Evolutionary conservation across 2,888 invertebrate genomes (phyloP).

Genomic region (Hirtodrosophila histrioides): DNA sequence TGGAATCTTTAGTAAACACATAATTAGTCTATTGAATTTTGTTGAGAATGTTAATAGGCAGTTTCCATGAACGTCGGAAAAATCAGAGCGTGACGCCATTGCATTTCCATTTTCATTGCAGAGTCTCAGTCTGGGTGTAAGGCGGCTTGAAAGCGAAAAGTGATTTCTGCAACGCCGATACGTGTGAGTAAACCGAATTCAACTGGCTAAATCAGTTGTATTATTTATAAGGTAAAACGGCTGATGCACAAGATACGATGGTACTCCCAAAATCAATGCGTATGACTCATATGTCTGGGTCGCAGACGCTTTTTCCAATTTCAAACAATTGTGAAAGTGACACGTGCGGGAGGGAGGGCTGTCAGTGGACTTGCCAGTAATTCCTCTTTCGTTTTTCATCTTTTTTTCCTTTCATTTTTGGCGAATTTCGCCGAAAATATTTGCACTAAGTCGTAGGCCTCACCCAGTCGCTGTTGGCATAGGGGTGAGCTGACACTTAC

Average conservation of each 20-base stretch:
- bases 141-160: slow-evolving; percentile 41
- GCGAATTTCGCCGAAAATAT: slow-evolving; percentile 1
- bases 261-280: slow-evolving; percentile 18
- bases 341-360: slow-evolving; percentile 50
- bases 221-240: slow-evolving; percentile 43
- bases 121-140: background rate
- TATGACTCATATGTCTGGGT: slow-evolving; percentile 41
- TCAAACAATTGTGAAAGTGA: slow-evolving; percentile 67
- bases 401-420: slow-evolving; percentile 25
- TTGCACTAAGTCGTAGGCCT: slow-evolving; percentile 2
- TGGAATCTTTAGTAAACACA: background rate
- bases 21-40: slow-evolving; percentile 6
- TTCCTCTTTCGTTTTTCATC: slow-evolving; percentile 10
- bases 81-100: slow-evolving; percentile 67
- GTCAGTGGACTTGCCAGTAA: background rate
- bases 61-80: slow-evolving; percentile 8
- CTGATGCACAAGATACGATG: background rate
- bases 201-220: slow-evolving; percentile 15
- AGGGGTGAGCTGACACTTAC: slow-evolving; percentile 26
- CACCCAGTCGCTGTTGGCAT: slow-evolving; percentile 23
- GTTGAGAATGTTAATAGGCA: too few species aligned
- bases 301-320: slow-evolving; percentile 31
- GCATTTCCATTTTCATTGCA: slow-evolving; percentile 53
- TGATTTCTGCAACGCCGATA: slow-evolving; percentile 3
- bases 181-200: slow-evolving; percentile 20